Evolutionary conservation across 2,888 invertebrate species (phyloP).

Genomic region (Poecilus cupreus): DNA sequence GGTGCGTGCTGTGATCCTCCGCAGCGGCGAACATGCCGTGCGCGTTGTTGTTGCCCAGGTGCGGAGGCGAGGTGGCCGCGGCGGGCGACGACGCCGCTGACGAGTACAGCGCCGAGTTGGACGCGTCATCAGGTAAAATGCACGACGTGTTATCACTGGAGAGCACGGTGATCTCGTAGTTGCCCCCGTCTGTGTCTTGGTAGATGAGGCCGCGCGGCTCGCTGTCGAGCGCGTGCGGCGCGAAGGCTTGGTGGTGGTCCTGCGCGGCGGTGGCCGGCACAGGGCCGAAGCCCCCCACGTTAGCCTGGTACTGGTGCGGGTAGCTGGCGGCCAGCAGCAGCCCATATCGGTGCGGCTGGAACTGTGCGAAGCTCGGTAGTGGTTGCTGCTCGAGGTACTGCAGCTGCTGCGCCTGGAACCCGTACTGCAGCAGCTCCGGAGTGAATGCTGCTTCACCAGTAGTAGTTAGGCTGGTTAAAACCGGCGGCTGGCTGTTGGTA

Average conservation of each 20-base stretch:
- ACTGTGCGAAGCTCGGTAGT: slow-evolving; percentile 81
- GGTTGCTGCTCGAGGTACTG: slow-evolving; percentile 70
- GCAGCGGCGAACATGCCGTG: slow-evolving; percentile 24
- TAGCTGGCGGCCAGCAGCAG: slow-evolving; percentile 76
- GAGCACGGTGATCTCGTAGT: slow-evolving; percentile 69
- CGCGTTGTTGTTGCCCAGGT: slow-evolving; percentile 57
- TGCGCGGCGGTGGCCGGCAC: slow-evolving; percentile 68
- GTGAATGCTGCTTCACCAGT: slow-evolving; percentile 80
- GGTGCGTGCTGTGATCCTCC: slow-evolving; percentile 50
- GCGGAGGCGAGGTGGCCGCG: slow-evolving; percentile 66
- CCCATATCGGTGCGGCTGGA: slow-evolving; percentile 73
- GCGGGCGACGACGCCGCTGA: slow-evolving; percentile 68
- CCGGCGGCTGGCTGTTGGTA: slow-evolving; percentile 74
- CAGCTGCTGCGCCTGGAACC: slow-evolving; percentile 72
- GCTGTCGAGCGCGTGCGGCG: slow-evolving; percentile 37
- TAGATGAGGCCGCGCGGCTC: slow-evolving; percentile 59
- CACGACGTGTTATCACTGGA: slow-evolving; percentile 74
- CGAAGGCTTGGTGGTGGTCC: slow-evolving; percentile 53
- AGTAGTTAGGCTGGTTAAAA: slow-evolving; percentile 81
- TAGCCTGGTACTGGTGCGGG: slow-evolving; percentile 74
- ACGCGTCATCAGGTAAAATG: slow-evolving; percentile 35
- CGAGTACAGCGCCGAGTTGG: slow-evolving; percentile 65
- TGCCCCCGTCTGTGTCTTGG: slow-evolving; percentile 63
- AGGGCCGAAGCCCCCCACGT: slow-evolving; percentile 85
- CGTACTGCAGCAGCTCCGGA: slow-evolving; percentile 72